A percentile compares a stretch with the other conserved stretches of the same genome.
Conservation (phyloP, 2,888 invertebrate species). For the Parnassius apollo region DNA sequence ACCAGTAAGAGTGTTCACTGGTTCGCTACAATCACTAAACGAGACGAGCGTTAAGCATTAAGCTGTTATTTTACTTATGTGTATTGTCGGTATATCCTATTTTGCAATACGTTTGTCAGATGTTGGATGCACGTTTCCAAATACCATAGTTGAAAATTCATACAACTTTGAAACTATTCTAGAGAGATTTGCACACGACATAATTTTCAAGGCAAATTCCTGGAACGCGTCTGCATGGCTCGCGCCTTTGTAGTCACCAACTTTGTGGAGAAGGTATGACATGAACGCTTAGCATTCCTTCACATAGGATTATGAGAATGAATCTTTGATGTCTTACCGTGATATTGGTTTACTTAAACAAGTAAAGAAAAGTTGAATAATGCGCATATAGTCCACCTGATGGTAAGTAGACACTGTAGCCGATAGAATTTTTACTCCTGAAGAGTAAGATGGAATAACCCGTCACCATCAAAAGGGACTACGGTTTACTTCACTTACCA, state of each 20-base stretch:
- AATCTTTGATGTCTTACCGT: conserved; percentile 20
- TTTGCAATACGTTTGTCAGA: background rate
- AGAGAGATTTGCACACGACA: conserved; percentile 9
- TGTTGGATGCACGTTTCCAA: conserved; percentile 1
- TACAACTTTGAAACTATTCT: conserved; percentile 10
- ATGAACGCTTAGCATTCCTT: conserved; percentile 18
- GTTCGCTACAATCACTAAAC: no score
- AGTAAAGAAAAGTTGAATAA: no score
- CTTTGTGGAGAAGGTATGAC: conserved; percentile 9
- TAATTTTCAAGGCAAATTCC: conserved; percentile 22
- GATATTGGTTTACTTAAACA: conserved; percentile 1
- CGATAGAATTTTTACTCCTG: no score
- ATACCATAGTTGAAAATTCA: conserved; percentile 10
- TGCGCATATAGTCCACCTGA: no score
- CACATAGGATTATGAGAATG: conserved; percentile 12
- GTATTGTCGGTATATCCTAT: no score
- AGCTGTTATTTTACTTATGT: no score
- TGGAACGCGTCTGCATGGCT: conserved; percentile 11
- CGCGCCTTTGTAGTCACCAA: conserved; percentile 19
- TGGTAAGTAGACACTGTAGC: no score
- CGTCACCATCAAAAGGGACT: no score
- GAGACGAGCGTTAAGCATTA: no score
- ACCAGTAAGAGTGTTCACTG: no score
- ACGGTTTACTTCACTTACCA: no score
- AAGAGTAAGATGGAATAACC: no score